A percentile compares a stretch with the other conserved stretches of the same genome.
These are phyloP conservation scores for Aegypius monachus DNA, from an alignment of 2,113 vertebrate genomes.

Conservation along the genomic window DNA sequence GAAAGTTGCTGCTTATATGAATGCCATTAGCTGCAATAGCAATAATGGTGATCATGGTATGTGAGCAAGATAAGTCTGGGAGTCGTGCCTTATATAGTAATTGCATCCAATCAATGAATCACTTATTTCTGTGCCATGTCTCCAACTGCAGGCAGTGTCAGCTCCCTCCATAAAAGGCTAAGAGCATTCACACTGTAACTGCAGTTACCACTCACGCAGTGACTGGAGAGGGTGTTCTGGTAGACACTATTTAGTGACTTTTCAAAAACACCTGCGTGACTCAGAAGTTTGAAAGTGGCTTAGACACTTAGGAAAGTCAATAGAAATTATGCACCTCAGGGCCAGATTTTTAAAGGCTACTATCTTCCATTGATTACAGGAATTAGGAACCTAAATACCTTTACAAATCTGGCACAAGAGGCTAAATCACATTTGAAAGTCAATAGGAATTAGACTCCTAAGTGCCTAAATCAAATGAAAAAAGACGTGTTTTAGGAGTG, in stretches of 20 bases:
- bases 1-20: neutral
- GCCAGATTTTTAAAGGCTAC: slow-evolving; percentile 65
- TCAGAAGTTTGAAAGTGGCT: slow-evolving; percentile 60
- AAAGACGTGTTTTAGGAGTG: slow-evolving; percentile 51
- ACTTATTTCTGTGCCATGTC: slow-evolving; percentile 28
- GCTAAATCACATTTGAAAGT: slow-evolving; percentile 65
- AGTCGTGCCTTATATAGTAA: neutral
- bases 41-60: neutral
- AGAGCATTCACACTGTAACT: neutral
- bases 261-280: slow-evolving; percentile 47
- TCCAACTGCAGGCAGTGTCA: slow-evolving; percentile 1
- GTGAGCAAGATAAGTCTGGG: neutral
- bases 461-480: slow-evolving; percentile 67
- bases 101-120: slow-evolving; percentile 19
- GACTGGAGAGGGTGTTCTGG: neutral
- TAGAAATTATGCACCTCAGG: slow-evolving; percentile 63
- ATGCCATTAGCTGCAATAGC: neutral
- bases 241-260: slow-evolving; percentile 26
- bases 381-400: slow-evolving; percentile 66
- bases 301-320: slow-evolving; percentile 61
- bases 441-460: slow-evolving; percentile 60
- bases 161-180: slow-evolving; percentile 1
- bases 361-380: slow-evolving; percentile 66
- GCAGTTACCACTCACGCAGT: neutral
- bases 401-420: slow-evolving; percentile 64